phyloP scores from a whole-genome alignment of 64 coral and sea anemone genomes.

The Astreopora myriophthalma region DNA sequence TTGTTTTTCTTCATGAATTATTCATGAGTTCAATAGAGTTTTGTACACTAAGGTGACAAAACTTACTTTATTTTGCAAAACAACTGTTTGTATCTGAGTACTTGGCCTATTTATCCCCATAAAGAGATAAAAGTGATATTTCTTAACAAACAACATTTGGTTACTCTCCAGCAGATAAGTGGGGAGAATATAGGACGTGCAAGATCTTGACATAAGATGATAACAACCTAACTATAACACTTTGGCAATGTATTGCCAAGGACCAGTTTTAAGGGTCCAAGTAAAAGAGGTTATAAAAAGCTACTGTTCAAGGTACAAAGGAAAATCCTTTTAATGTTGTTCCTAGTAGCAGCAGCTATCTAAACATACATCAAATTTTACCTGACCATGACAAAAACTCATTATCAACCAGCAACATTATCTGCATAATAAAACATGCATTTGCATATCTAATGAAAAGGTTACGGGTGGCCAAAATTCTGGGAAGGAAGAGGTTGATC shows the following conservation, averaged over 20 bases:
- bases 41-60: no score
- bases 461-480: neutral
- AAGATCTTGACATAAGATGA: no score
- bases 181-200: no score
- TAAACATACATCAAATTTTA: conserved; percentile 44
- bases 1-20: no score
- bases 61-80: no score
- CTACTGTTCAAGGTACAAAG: conserved; percentile 7
- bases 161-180: no score
- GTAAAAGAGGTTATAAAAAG: neutral
- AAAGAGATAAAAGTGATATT: no score
- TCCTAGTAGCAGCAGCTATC: conserved; percentile 1
- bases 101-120: no score
- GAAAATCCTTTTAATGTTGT: neutral
- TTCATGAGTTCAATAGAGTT: no score
- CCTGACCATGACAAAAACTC: neutral
- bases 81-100: no score
- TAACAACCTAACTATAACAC: no score
- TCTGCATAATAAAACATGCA: conserved; percentile 43
- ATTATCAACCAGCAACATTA: neutral
- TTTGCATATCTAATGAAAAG: conserved; percentile 19
- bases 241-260: neutral
- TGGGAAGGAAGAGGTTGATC: neutral
- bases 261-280: neutral
- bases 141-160: no score